phyloP scores from a whole-genome alignment of 1,140 invertebrate species.

The Hyposmocoma kahamanoa region DNA sequence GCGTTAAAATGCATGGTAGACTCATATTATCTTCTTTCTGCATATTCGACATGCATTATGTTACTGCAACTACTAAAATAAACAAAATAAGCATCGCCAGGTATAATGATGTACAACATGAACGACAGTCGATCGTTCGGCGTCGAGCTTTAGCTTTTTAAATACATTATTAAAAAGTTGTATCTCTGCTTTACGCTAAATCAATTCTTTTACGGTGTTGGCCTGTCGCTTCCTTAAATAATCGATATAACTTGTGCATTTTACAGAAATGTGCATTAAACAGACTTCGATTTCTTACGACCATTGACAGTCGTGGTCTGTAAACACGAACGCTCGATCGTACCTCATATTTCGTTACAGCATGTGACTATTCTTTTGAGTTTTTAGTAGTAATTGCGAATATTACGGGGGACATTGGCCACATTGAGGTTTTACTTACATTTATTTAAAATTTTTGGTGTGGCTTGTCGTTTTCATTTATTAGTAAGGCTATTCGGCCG shows the following conservation, averaged over 20 bases:
- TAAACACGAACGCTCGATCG: too few relatives aligned
- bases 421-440: too few relatives aligned
- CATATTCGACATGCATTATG: constrained; percentile 11
- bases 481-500: too few relatives aligned
- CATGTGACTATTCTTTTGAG: too few relatives aligned
- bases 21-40: constrained; percentile 14
- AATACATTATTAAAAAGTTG: background rate
- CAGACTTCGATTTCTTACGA: too few relatives aligned
- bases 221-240: constrained; percentile 15
- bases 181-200: constrained; percentile 18
- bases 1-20: constrained; percentile 26
- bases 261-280: too few relatives aligned
- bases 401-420: too few relatives aligned
- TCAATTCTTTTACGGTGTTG: constrained; percentile 15
- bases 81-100: background rate
- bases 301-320: too few relatives aligned
- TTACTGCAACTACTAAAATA: constrained; percentile 4
- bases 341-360: too few relatives aligned
- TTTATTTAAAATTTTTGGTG: background rate
- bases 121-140: background rate
- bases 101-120: background rate
- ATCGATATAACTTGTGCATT: too few relatives aligned
- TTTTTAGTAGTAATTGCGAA: too few relatives aligned
- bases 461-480: background rate
- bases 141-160: background rate